Evolutionary conservation across 2,888 invertebrate genomes (phyloP), one percentile per base, ranked within the genome.

Genomic region (Dryocosmus kuriphilus): DNA sequence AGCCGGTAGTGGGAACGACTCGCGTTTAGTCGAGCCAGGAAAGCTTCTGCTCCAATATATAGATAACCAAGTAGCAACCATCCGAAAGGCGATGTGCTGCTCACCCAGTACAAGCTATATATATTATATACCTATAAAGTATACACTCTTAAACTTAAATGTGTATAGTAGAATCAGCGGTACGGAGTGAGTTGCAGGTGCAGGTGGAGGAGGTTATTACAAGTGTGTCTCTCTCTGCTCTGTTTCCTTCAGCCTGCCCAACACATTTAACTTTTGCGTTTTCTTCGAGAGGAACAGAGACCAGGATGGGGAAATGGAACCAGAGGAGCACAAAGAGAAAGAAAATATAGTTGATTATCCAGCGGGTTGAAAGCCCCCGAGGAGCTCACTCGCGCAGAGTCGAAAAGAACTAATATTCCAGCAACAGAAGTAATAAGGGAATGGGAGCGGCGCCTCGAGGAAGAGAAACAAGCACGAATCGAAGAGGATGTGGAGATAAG

Each of bases 1-100:
- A 89, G 87, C 87, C 86, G 88, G 87, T 88, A 88, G 88, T 86
- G 85, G 83, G 85, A 84, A 86, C 61, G 83, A 83, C 84, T 84
- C 81, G 82, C 86, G 84, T 86, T 84, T 84, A 84, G 79, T 78
- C 82, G 85, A 85, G 82, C 83, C 84, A 85, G 86, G 85, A 86
- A 86, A 87, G 84, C 85, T 85, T 85, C 84, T 67, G 81, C 81
- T 79, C 81, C 82, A 82, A 86, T 83, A 84, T 85, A 86, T 79
- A 84, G 35, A 74, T 35, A 74, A 67, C 41, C 65, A 67, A 38
- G 41, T 65, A 65, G 65, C 24, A 41, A 46, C 19, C 79, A 81
- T 81, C 80, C 79, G 79, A 85, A 85, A 85, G 86, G 84, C 85
- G 85, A n/a, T n/a, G n/a, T 35, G 35, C 9, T 57, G 65, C 32